Evolutionary conservation across 2,888 invertebrate species (phyloP).

Genomic region (Aproaerema taeniolella): DNA sequence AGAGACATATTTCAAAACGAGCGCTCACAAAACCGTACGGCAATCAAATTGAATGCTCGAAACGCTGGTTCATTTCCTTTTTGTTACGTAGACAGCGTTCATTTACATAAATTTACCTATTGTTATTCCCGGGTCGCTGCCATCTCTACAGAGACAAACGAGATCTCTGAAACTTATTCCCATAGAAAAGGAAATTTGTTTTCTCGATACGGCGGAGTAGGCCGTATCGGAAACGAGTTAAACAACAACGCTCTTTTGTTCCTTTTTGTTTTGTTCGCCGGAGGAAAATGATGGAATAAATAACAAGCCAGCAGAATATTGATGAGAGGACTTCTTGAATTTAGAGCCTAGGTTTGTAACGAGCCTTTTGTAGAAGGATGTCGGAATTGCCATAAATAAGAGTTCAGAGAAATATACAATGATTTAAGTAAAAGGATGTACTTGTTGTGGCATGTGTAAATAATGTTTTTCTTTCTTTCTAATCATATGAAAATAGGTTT

Average conservation of each 20-base stretch:
- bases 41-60: conserved; percentile 56
- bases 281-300: conserved; percentile 19
- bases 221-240: conserved; percentile 75
- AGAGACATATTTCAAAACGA: conserved; percentile 48
- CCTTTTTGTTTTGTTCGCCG: conserved; percentile 41
- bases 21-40: conserved; percentile 41
- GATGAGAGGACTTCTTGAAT: conserved; percentile 35
- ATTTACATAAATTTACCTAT: conserved; percentile 76
- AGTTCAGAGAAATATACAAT: too few relatives aligned
- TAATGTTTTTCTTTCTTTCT: too few relatives aligned
- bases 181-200: conserved; percentile 62
- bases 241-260: conserved; percentile 67
- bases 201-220: conserved; percentile 59
- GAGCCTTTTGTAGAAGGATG: neutral
- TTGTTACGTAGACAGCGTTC: conserved; percentile 63
- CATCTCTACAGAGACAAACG: conserved; percentile 49
- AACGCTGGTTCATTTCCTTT: conserved; percentile 63
- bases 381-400: too few relatives aligned
- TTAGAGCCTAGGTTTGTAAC: conserved; percentile 4
- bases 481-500: too few relatives aligned
- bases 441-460: too few relatives aligned
- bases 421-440: too few relatives aligned
- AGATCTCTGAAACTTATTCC: conserved; percentile 41
- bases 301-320: conserved; percentile 63
- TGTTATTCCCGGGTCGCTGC: conserved; percentile 59